Conservation (phyloP, 2,797 vertebrate species). For the Paguma larvata region DNA sequence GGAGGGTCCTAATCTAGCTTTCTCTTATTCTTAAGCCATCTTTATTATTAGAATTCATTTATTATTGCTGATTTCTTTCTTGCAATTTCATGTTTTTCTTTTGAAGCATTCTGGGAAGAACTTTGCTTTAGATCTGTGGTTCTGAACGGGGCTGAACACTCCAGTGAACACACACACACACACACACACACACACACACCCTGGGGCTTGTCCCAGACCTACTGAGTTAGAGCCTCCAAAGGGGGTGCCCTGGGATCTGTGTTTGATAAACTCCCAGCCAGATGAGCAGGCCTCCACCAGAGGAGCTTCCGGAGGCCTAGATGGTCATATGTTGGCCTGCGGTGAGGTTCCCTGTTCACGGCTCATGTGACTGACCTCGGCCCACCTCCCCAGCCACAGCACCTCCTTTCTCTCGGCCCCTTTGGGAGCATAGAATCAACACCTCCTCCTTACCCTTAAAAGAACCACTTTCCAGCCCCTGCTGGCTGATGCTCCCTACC, state of each 20-base stretch:
- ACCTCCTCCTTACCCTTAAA: neutral
- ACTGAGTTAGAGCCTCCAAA: neutral
- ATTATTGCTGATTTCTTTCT: slow-evolving; percentile 1
- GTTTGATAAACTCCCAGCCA: neutral
- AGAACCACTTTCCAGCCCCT: neutral
- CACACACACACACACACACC: no score
- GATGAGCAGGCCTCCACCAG: neutral
- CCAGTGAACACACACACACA: neutral
- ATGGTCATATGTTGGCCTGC: accelerated
- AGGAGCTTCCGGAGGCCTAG: neutral
- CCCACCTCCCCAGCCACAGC: neutral
- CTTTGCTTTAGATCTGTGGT: neutral
- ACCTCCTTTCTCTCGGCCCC: neutral
- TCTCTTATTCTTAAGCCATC: slow-evolving; percentile 17
- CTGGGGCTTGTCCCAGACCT: neutral
- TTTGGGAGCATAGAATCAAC: neutral
- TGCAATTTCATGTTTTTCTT: neutral
- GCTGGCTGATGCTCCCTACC: neutral
- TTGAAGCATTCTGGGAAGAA: neutral
- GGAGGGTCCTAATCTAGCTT: neutral
- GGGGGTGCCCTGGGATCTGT: neutral
- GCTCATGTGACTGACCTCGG: accelerated
- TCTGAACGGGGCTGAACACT: neutral
- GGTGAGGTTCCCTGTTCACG: neutral
- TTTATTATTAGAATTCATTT: slow-evolving; percentile 6